Evolutionary conservation across 1,140 invertebrate species (phyloP).

Genomic region (Leptinotarsa undecemlineata): DNA sequence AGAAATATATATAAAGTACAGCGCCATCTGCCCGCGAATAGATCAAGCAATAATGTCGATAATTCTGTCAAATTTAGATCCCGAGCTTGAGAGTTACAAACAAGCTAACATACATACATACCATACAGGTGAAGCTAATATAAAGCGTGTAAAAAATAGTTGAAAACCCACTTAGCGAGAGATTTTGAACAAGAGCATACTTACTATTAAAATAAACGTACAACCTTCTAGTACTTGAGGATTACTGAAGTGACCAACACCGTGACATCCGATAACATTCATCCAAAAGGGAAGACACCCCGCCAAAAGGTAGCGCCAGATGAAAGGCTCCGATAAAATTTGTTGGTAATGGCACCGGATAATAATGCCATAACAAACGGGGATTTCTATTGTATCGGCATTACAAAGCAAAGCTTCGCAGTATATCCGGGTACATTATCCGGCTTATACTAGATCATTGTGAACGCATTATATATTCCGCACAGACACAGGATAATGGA

Average conservation of each 20-base stretch:
- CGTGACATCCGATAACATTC: neutral
- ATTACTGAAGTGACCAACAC: neutral
- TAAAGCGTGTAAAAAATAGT: too few species aligned
- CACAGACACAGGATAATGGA: neutral
- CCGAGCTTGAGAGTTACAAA: too few species aligned
- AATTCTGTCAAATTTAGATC: too few species aligned
- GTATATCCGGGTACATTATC: neutral
- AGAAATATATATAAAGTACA: too few species aligned
- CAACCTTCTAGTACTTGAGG: too few species aligned
- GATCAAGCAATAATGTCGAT: too few species aligned
- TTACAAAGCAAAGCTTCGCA: slow-evolving; percentile 3
- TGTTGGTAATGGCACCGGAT: slow-evolving; percentile 4
- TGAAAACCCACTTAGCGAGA: too few species aligned
- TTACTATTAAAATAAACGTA: too few species aligned
- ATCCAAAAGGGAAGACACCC: neutral
- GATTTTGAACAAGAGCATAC: too few species aligned
- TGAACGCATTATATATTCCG: neutral
- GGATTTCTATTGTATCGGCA: slow-evolving; percentile 2
- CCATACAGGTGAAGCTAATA: too few species aligned
- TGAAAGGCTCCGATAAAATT: neutral
- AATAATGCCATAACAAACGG: slow-evolving; percentile 6
- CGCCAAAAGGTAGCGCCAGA: neutral
- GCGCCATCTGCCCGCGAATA: too few species aligned
- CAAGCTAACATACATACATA: too few species aligned
- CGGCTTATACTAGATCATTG: neutral